Base-by-base conservation (phyloP, 2,113 vertebrate genomes). In the Megaleporinus macrocephalus region DNA sequence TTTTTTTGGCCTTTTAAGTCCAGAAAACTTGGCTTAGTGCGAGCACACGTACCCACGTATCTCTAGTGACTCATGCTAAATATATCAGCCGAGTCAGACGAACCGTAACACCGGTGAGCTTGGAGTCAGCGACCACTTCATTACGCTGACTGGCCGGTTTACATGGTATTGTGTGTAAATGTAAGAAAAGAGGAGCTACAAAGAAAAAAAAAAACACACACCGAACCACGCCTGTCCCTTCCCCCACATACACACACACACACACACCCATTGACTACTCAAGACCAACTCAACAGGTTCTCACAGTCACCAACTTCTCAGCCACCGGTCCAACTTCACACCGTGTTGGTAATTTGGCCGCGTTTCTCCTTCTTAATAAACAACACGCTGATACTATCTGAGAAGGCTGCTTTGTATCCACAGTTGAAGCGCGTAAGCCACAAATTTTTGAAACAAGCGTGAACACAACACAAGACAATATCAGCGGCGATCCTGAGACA, bases 171-270 rank as follows among this genome's bases (percentile, higher is more conserved):
- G 81, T 87, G 74, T 85, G 83, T 63, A 86, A 86, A 86, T 74
- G 73, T 63, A 70, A 55, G 70, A 78, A 76, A 76, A 61, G 73
- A 47, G 63, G 77, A 76, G 63, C 72, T 70, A 82, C 79, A 79
- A 62, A 77, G 73, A 73, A 76, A 78, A 88, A 80, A 44, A 80
- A 74, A 57, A 72, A 79, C 71, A 76, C 20, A 88, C 88, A 82
- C 85, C n/a, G 75, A 84, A 90, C 85, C 90, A 86, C 76, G 86
- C 86, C 87, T 86, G 85, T 85, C 86, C 83, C 83, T 81, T 75
- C 86, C 83, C 84, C 86, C 80, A 80, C 78, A 55, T 10, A 22
- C 65, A 20, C 51, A 73, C 80, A 61, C 14, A 70, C 77, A 65
- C 78, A 69, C 73, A 69, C 77, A 76, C 14, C 47, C 87, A 91